Conservation (phyloP, 2,797 vertebrate genomes). For the Spondyliosoma cantharus region DNA sequence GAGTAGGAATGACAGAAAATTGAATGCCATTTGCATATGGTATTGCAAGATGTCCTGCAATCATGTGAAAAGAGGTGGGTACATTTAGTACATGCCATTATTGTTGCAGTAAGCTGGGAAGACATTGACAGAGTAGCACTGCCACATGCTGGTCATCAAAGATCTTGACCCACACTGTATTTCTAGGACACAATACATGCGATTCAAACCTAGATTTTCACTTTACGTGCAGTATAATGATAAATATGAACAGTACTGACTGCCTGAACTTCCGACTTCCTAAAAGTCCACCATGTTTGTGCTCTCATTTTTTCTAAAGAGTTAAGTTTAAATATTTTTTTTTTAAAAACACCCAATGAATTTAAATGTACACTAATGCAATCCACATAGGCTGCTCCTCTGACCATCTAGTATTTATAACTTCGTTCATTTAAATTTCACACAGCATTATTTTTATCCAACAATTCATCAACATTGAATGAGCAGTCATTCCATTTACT, state of each 20-base stretch:
- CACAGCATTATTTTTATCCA: neutral
- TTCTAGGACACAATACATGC: neutral
- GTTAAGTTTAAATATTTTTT: too few species aligned
- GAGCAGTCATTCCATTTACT: neutral
- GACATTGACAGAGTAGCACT: constrained; percentile 31
- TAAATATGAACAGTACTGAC: neutral
- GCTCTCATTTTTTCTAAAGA: too few species aligned
- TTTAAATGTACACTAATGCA: neutral
- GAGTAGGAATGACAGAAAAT: neutral
- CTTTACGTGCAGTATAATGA: neutral
- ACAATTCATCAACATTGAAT: neutral
- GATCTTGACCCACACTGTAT: constrained; percentile 5
- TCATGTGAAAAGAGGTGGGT: neutral
- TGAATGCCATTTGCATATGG: neutral
- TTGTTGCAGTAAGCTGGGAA: neutral
- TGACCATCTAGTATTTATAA: neutral
- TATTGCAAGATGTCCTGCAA: neutral
- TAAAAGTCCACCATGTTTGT: too few species aligned
- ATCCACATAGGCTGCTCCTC: neutral
- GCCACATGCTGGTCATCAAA: constrained; percentile 61
- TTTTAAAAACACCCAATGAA: neutral
- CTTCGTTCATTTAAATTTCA: neutral
- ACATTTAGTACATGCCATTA: neutral
- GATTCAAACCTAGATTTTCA: neutral
- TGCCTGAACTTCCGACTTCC: neutral